Evolutionary conservation across 2,888 invertebrate genomes (phyloP), one percentile per base, ranked within the genome.

Genomic region (Aporophyla lueneburgensis): DNA sequence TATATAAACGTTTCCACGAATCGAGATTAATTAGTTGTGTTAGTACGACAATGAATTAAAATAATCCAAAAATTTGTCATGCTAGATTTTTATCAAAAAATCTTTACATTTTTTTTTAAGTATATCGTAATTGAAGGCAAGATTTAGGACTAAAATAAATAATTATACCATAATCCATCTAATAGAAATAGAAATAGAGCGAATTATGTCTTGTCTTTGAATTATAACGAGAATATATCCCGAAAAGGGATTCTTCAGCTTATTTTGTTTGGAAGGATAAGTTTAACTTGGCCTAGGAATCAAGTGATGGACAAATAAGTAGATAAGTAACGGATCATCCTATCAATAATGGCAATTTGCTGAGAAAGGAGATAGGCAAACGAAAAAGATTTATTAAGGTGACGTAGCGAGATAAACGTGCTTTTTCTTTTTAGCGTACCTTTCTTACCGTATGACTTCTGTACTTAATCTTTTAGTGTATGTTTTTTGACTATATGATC

Each of bases 241-340:
- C 7, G 49, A 66, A 61, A 65, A 54, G 19, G 21, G 49, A 54
- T 62, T 12, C 5, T 9, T 51, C 4, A 69, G 51, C 69, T 69
- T 69, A 65, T 65, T 69, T 63, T 1, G 14, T 16, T 40, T 5
- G 14, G 19, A 19, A 10, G 46, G 62, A 62, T 66, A 67, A 74
- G 54, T 21, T 56, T 62, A n/a, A 56, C 24, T 43, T n/a, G 40
- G 33, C 68, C 58, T 75, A 62, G 58, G 14, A 19, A 68, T 19
- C 62, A 68, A 75, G 63, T 49, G 76, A 74, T 9, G 19, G n/a
- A 27, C 6, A 53, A 54, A 51, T 67, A 74, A 68, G 33, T 24
- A 46, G 51, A 67, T 73, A 56, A 61, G 66, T 73, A 72, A 72
- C 27, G 59, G 73, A 80, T 73, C 16, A 80, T 67, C 43, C n/a